A percentile compares a stretch with the other conserved stretches of the same genome.
Conservation (phyloP, 2,888 invertebrate species). For the Alloplasta piceator region DNA sequence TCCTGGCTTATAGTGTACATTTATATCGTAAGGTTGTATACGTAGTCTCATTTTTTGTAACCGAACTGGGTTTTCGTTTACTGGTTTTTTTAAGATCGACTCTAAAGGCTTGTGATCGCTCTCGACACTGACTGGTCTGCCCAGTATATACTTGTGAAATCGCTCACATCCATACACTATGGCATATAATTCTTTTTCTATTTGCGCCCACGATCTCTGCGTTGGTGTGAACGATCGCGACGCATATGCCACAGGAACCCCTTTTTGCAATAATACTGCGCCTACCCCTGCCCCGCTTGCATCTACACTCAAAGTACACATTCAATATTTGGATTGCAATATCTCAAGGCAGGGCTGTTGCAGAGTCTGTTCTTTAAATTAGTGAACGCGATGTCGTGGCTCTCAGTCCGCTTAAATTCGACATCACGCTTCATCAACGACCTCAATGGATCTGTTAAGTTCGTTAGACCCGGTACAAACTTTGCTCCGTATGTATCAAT, state of each 20-base stretch:
- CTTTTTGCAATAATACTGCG: conserved; percentile 65
- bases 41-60: conserved; percentile 66
- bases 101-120: conserved; percentile 63
- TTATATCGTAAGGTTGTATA: conserved; percentile 61
- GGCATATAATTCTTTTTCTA: conserved; percentile 64
- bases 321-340: conserved; percentile 60
- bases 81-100: conserved; percentile 60
- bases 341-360: conserved; percentile 57
- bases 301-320: conserved; percentile 65
- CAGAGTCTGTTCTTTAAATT: conserved; percentile 57
- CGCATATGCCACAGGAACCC: conserved; percentile 65
- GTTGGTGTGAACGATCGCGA: conserved; percentile 63
- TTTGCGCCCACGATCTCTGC: conserved; percentile 63
- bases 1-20: conserved; percentile 63
- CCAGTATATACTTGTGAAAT: conserved; percentile 60
- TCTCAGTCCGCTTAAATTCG: conserved; percentile 50
- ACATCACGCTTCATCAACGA: conserved; percentile 54
- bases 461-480: conserved; percentile 57
- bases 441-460: conserved; percentile 46
- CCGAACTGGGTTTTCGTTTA: conserved; percentile 50
- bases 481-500: conserved; percentile 52
- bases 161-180: conserved; percentile 64
- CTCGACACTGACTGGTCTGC: conserved; percentile 47
- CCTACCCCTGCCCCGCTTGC: conserved; percentile 66
- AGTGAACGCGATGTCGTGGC: conserved; percentile 58